Percentiles rank a stretch among this genome's conserved stretches.
Evolutionary conservation across 2,797 vertebrate genomes (phyloP).

Genomic region (Xyrichtys novacula): DNA sequence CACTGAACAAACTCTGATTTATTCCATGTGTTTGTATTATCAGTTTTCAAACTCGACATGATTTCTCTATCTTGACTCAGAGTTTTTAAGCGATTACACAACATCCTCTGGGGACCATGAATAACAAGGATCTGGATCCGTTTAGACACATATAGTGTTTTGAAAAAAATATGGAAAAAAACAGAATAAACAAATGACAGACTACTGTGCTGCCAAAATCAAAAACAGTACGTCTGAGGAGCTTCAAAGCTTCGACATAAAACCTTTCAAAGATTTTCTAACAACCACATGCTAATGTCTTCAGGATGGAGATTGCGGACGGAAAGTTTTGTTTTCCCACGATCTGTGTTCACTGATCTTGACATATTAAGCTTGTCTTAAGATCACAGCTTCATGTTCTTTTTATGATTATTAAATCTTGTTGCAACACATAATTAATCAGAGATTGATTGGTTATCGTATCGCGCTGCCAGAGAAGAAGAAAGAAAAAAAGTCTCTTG

Average conservation of each 20-base stretch:
- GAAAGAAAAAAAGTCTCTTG: neutral
- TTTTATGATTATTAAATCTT: slow-evolving; percentile 16
- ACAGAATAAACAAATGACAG: neutral
- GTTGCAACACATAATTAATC: slow-evolving; percentile 23
- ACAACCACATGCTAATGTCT: slow-evolving; percentile 33
- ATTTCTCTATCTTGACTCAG: too few relatives aligned
- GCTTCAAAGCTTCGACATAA: slow-evolving; percentile 10
- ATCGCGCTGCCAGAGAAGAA: slow-evolving; percentile 9
- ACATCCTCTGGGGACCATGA: neutral
- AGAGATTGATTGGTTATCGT: neutral
- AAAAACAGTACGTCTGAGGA: slow-evolving; percentile 5
- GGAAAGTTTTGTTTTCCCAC: slow-evolving; percentile 25
- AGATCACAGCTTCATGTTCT: slow-evolving; percentile 13
- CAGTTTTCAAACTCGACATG: too few relatives aligned
- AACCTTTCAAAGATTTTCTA: slow-evolving; percentile 19
- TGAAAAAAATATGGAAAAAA: neutral
- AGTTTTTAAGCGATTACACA: too few relatives aligned
- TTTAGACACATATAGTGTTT: neutral
- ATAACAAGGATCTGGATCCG: neutral
- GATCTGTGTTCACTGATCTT: slow-evolving; percentile 7
- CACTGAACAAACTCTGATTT: too few relatives aligned
- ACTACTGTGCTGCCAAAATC: slow-evolving; percentile 6
- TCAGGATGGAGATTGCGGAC: slow-evolving; percentile 22
- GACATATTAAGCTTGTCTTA: slow-evolving; percentile 2
- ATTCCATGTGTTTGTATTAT: too few relatives aligned